Evolutionary conservation across 2,113 vertebrate genomes (phyloP).

Genomic region (Pogona vitticeps): DNA sequence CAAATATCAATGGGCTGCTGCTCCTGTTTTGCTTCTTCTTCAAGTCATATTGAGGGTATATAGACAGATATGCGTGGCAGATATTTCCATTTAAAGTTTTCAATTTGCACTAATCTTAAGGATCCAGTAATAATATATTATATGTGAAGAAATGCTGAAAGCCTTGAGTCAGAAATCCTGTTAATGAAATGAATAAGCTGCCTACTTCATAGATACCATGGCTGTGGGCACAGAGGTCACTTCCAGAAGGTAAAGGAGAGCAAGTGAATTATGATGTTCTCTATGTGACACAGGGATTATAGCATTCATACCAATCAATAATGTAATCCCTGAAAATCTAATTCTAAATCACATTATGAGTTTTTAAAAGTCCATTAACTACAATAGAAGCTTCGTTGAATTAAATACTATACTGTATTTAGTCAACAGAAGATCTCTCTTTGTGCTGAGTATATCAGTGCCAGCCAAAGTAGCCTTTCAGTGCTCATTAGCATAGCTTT

Average conservation of each 20-base stretch:
- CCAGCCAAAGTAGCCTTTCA: accelerated
- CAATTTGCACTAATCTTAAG: neutral
- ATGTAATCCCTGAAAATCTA: neutral
- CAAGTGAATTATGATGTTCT: no score
- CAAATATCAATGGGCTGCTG: neutral
- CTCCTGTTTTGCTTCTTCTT: neutral
- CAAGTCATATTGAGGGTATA: neutral
- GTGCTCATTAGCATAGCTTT: accelerated
- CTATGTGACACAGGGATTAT: no score
- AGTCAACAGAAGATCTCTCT: neutral
- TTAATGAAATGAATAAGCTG: neutral
- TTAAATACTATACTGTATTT: neutral
- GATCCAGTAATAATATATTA: neutral
- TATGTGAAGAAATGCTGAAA: neutral
- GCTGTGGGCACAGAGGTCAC: neutral
- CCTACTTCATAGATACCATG: neutral
- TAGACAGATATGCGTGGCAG: neutral
- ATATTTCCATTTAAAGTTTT: neutral
- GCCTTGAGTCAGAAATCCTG: neutral
- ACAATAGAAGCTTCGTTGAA: neutral
- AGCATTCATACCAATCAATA: neutral
- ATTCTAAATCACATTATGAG: neutral
- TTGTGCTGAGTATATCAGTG: neutral
- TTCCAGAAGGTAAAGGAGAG: neutral
- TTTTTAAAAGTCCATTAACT: neutral